phyloP scores from a whole-genome alignment of 2,888 invertebrate species.

The Morpho achilles region DNA sequence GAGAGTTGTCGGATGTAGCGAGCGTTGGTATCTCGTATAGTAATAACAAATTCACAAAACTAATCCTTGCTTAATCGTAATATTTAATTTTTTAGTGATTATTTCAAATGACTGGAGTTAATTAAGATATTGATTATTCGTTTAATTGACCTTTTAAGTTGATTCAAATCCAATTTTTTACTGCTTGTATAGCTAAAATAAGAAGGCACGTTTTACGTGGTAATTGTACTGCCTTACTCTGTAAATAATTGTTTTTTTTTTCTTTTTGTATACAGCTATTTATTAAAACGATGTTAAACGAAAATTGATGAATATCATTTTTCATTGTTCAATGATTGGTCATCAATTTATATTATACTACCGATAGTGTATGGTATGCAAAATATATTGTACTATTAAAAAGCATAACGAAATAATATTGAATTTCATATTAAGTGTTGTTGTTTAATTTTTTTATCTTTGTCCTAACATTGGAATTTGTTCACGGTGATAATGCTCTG shows the following conservation, averaged over 20 bases:
- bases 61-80: slow-evolving; percentile 74
- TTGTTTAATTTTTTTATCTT: slow-evolving; percentile 51
- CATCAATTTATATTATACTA: slow-evolving; percentile 72
- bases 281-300: slow-evolving; percentile 76
- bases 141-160: slow-evolving; percentile 62
- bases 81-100: slow-evolving; percentile 72
- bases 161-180: slow-evolving; percentile 67
- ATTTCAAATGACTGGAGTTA: slow-evolving; percentile 69
- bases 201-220: slow-evolving; percentile 75
- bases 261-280: slow-evolving; percentile 78
- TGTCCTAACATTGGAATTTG: background rate
- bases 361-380: slow-evolving; percentile 76
- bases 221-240: slow-evolving; percentile 76
- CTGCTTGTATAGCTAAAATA: slow-evolving; percentile 76
- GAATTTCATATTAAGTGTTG: slow-evolving; percentile 72
- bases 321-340: slow-evolving; percentile 77
- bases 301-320: slow-evolving; percentile 74
- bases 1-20: slow-evolving; percentile 16
- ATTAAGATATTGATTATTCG: slow-evolving; percentile 51
- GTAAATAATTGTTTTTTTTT: slow-evolving; percentile 74
- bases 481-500: too few species aligned
- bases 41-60: slow-evolving; percentile 74
- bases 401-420: slow-evolving; percentile 79
- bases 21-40: slow-evolving; percentile 42
- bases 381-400: slow-evolving; percentile 78